These are phyloP conservation scores for Syngnathus floridae DNA, from an alignment of 2,113 vertebrate genomes.

Conservation along the genomic window DNA sequence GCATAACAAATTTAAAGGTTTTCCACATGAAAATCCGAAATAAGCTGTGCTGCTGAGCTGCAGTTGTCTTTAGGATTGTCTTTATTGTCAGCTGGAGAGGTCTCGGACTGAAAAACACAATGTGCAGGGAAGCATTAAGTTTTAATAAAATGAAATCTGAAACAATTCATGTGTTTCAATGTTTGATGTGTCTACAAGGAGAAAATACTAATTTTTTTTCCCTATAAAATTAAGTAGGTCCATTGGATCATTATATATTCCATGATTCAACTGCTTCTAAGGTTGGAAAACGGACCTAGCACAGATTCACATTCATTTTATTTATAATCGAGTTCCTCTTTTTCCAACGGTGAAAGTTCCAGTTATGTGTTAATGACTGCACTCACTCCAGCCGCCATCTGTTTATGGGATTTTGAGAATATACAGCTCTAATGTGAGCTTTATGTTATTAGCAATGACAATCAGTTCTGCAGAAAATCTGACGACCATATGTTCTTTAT, in stretches of 20 bases:
- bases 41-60: no score
- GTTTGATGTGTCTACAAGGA: neutral
- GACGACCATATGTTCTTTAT: neutral
- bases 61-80: no score
- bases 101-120: no score
- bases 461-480: neutral
- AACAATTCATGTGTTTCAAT: neutral
- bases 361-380: neutral
- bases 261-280: slow-evolving; percentile 20
- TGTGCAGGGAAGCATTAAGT: no score
- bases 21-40: no score
- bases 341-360: slow-evolving; percentile 5
- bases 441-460: slow-evolving; percentile 1
- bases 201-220: neutral
- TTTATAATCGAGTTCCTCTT: slow-evolving; percentile 16
- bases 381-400: neutral
- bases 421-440: slow-evolving; percentile 10
- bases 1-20: no score
- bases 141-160: no score
- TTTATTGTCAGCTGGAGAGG: no score
- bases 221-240: neutral
- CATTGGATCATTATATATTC: slow-evolving; percentile 20
- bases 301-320: neutral
- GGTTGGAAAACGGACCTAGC: slow-evolving; percentile 15
- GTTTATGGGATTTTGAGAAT: slow-evolving; percentile 33